Conservation (phyloP, 2,797 vertebrate species). For the Sebastiscus tertius region DNA sequence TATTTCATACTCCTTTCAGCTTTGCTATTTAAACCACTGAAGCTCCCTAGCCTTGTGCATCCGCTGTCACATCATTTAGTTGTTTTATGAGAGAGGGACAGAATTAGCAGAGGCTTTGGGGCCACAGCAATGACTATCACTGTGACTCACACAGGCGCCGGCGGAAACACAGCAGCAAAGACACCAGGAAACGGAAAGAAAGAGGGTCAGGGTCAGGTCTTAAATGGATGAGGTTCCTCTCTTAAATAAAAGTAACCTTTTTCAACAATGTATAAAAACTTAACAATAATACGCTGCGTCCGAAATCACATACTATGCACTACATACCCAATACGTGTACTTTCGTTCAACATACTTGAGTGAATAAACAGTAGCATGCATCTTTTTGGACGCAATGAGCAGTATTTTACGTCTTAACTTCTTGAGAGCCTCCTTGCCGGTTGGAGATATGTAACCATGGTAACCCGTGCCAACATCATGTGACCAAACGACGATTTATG, state of each 20-base stretch:
- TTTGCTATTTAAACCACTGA: slow-evolving; percentile 3
- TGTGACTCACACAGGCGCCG: slow-evolving; percentile 19
- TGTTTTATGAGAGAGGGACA: slow-evolving; percentile 16
- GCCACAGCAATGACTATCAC: background rate
- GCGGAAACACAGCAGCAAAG: background rate
- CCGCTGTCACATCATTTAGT: slow-evolving; percentile 29
- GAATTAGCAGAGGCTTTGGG: slow-evolving; percentile 17
- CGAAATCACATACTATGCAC: no score
- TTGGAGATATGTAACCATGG: no score
- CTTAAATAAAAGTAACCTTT: background rate
- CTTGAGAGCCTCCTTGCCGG: no score
- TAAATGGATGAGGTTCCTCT: background rate
- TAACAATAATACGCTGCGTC: background rate
- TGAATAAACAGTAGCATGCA: no score
- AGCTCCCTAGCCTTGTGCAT: slow-evolving; percentile 11
- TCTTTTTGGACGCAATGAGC: no score
- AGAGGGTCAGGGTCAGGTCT: background rate
- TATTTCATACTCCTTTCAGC: slow-evolving; percentile 12
- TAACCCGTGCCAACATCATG: no score
- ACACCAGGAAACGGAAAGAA: background rate
- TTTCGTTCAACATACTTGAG: no score
- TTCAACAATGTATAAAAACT: background rate
- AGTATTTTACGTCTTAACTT: no score
- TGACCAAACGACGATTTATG: no score
- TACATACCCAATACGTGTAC: no score